phyloP scores from a whole-genome alignment of 92 coral and sea anemone genomes.

The Parazoanthus swiftii region DNA sequence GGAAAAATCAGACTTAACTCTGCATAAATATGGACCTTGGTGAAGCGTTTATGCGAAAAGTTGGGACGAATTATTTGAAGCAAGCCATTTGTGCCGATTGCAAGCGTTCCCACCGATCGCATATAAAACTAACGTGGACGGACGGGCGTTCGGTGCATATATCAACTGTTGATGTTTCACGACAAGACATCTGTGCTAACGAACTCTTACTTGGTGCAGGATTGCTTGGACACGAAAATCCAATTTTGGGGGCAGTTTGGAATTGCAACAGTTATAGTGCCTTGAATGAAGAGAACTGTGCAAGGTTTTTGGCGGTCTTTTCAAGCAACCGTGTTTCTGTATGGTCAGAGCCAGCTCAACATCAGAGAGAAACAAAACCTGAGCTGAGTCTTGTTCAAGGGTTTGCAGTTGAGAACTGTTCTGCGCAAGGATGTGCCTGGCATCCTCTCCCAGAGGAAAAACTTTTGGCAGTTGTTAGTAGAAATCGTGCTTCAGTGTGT shows the following conservation, averaged over 20 bases:
- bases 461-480: slow-evolving; percentile 22
- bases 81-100: background rate
- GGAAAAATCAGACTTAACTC: background rate
- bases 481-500: slow-evolving; percentile 35
- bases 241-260: slow-evolving; percentile 33
- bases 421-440: slow-evolving; percentile 20
- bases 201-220: background rate
- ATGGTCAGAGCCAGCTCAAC: slow-evolving; percentile 2
- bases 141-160: background rate
- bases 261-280: background rate
- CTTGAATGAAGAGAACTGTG: background rate
- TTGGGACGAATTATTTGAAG: slow-evolving; percentile 33
- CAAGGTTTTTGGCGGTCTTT: slow-evolving; percentile 19
- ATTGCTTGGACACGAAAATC: slow-evolving; percentile 29
- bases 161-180: slow-evolving; percentile 12
- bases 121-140: slow-evolving; percentile 18
- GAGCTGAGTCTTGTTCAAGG: slow-evolving; percentile 21
- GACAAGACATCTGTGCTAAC: background rate
- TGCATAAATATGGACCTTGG: slow-evolving; percentile 12
- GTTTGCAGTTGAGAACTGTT: slow-evolving; percentile 18
- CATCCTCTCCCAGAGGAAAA: slow-evolving; percentile 11
- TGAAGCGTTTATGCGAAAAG: slow-evolving; percentile 10
- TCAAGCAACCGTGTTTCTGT: slow-evolving; percentile 23
- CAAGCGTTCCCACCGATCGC: slow-evolving; percentile 16
- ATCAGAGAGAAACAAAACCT: background rate